These are phyloP conservation scores for Lophotis ruficrista DNA, from an alignment of 2,113 vertebrate species.

Conservation along the genomic window DNA sequence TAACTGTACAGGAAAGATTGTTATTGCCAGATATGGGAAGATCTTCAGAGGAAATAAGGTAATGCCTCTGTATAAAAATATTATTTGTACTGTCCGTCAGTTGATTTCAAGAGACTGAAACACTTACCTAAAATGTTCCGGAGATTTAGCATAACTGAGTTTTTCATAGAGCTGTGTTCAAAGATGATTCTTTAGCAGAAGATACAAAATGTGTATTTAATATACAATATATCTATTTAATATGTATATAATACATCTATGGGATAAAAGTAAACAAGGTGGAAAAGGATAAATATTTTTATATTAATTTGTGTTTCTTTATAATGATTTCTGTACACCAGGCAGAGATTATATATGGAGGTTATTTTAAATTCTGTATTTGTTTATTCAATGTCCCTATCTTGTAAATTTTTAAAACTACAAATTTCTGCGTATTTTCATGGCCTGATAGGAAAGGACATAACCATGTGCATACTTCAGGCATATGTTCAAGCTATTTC, in stretches of 20 bases:
- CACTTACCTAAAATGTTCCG: background rate
- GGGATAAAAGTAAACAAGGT: background rate
- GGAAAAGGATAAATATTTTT: background rate
- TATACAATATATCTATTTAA: background rate
- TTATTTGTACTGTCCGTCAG: background rate
- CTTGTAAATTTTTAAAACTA: background rate
- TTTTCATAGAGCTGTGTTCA: background rate
- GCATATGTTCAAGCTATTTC: background rate
- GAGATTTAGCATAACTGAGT: background rate
- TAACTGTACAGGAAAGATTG: conserved; percentile 88
- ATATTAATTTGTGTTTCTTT: background rate
- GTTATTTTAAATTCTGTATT: background rate
- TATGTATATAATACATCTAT: background rate
- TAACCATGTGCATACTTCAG: background rate
- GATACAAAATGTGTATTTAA: background rate
- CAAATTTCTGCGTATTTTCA: background rate
- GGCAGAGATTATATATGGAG: background rate
- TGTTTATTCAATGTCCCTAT: background rate
- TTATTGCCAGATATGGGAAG: conserved; percentile 94
- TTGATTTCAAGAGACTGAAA: background rate
- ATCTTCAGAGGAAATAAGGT: conserved; percentile 98
- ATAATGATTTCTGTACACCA: background rate
- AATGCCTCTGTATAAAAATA: background rate
- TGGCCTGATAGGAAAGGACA: background rate
- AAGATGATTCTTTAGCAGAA: background rate